A percentile compares a stretch with the other conserved stretches of the same genome.
Conservation (phyloP, 1,140 invertebrate species). For the Ceratosolen solmsi region DNA sequence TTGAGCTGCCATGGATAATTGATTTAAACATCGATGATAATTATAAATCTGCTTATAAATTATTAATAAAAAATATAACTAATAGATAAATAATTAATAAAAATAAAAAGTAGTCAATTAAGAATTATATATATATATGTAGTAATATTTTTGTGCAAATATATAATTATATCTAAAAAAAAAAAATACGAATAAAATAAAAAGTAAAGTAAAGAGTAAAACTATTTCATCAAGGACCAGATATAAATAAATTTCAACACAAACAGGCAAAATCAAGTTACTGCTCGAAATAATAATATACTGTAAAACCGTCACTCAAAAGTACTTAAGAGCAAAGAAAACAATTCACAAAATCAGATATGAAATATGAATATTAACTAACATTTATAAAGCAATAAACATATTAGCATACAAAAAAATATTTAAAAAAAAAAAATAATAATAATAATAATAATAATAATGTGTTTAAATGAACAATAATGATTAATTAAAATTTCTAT, state of each 20-base stretch:
- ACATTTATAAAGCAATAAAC: constrained; percentile 62
- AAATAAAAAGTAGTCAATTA: neutral
- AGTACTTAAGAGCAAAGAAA: constrained; percentile 54
- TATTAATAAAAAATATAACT: no score
- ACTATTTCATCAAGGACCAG: no score
- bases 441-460: no score
- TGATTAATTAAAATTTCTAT: no score
- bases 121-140: constrained; percentile 18
- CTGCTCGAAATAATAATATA: constrained; percentile 62
- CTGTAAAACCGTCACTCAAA: constrained; percentile 43
- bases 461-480: no score
- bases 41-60: neutral
- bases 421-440: constrained; percentile 22
- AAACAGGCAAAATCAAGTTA: constrained; percentile 70
- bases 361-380: constrained; percentile 69
- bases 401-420: constrained; percentile 59
- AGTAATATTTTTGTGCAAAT: constrained; percentile 23
- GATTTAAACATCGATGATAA: neutral
- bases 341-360: constrained; percentile 55
- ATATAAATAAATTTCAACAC: constrained; percentile 54
- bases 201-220: no score
- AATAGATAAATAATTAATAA: neutral
- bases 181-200: neutral
- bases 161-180: neutral
- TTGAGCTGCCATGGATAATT: constrained; percentile 43